phyloP scores from a whole-genome alignment of 2,888 invertebrate species.

The Tipula vernalis region DNA sequence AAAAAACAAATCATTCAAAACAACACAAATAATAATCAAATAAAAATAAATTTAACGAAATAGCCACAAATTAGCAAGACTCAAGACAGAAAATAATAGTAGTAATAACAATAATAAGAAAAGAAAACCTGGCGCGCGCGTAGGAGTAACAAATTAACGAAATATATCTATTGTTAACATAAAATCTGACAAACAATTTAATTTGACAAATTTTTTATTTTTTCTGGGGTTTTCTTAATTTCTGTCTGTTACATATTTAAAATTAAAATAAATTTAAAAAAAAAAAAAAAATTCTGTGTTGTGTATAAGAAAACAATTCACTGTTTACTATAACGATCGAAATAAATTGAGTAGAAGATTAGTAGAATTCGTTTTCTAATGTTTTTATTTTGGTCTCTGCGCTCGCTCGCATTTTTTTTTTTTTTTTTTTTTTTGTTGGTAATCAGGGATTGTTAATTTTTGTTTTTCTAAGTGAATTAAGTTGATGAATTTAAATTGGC shows the following conservation, averaged over 20 bases:
- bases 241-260: background rate
- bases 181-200: background rate
- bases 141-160: constrained; percentile 4
- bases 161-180: background rate
- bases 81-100: background rate
- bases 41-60: background rate
- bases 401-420: background rate
- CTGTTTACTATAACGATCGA: background rate
- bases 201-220: background rate
- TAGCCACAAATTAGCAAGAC: background rate
- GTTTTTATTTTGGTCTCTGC: background rate
- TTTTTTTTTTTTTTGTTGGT: background rate
- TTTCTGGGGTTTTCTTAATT: constrained; percentile 1
- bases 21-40: background rate
- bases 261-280: background rate
- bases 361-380: background rate
- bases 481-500: background rate
- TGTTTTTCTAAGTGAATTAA: background rate
- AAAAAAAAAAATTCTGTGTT: background rate
- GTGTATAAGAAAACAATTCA: background rate
- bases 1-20: background rate
- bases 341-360: background rate
- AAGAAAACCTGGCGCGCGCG: background rate
- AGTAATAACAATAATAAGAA: background rate
- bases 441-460: background rate